Evolutionary conservation across 2,888 invertebrate species (phyloP), one percentile per base, ranked within the genome.

Genomic region (Anarsia innoxiella): DNA sequence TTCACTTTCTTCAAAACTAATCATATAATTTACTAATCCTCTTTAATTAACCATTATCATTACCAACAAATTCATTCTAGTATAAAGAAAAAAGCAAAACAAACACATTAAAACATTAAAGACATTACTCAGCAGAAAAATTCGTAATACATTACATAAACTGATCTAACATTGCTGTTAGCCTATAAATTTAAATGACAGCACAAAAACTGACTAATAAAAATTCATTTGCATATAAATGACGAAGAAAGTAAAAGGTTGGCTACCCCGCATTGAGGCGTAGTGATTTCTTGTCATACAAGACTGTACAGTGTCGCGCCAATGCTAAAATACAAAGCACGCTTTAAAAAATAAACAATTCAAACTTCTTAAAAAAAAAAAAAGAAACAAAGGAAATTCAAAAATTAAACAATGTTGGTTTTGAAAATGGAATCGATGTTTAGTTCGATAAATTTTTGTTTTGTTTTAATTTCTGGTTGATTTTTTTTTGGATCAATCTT

Each of bases 271-370:
- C 62, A 56, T 45, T 40, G 38, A 45, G 49, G 53, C 43, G 46
- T 44, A 44, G 55, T 51, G 44, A 36, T 32, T 38, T 44, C 53
- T 59, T 54, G 56, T 56, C 57, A 60, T 46, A 56, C 43, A 49
- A 56, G 59, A 52, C 50, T 42, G 40, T 51, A 49, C 74, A 78
- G 78, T 79, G 53, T 51, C 67, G 74, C 58, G 69, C 37, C 39
- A 59, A 34, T 57, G 58, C 59, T 70, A 68, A 68, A 64, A 61
- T 59, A 59, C 54, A 50, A 44, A 66, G 65, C 77, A 76, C 78
- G 78, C 57, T 58, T 59, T 42, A 44, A 51, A 40, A 42, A 15
- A 29, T 8, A 39, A 27, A 39, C 12, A n/a, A 19, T 19, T 19
- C 19, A 19, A 19, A 19, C 8, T 19, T 19, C 19, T 8, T 19